Evolutionary conservation across 2,888 invertebrate species (phyloP).

Genomic region (Rotaria macrura): DNA sequence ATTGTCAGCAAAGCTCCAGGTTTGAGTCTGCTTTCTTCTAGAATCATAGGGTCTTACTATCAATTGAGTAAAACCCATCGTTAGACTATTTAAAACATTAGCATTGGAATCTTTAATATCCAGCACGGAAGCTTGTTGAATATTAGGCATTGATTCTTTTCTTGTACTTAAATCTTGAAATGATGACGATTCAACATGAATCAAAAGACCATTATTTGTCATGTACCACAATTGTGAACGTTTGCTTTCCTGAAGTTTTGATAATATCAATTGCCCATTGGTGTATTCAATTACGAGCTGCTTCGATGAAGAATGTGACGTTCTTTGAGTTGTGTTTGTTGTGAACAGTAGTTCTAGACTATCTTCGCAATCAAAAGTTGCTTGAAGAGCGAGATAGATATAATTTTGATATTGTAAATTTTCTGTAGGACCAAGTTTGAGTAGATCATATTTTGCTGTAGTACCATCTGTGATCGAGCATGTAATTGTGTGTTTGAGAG

Average conservation of each 20-base stretch:
- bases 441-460: slow-evolving; percentile 58
- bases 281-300: neutral
- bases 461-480: slow-evolving; percentile 81
- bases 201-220: slow-evolving; percentile 73
- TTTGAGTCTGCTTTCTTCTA: slow-evolving; percentile 74
- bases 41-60: slow-evolving; percentile 72
- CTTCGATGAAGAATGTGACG: neutral
- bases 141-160: neutral
- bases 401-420: slow-evolving; percentile 87
- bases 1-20: slow-evolving; percentile 72
- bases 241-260: neutral
- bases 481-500: slow-evolving; percentile 60
- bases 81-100: neutral
- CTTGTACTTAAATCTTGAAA: slow-evolving; percentile 45
- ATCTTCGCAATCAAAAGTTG: neutral
- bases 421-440: slow-evolving; percentile 57
- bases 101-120: slow-evolving; percentile 25
- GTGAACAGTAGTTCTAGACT: neutral
- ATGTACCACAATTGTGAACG: slow-evolving; percentile 79
- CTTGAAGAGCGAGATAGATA: slow-evolving; percentile 74
- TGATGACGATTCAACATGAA: slow-evolving; percentile 72
- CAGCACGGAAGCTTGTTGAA: slow-evolving; percentile 15
- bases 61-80: slow-evolving; percentile 53
- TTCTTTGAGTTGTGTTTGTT: no score
- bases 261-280: neutral